These are phyloP conservation scores for Pogonognathellus flavescens DNA, from an alignment of 1,140 invertebrate species.

Conservation along the genomic window DNA sequence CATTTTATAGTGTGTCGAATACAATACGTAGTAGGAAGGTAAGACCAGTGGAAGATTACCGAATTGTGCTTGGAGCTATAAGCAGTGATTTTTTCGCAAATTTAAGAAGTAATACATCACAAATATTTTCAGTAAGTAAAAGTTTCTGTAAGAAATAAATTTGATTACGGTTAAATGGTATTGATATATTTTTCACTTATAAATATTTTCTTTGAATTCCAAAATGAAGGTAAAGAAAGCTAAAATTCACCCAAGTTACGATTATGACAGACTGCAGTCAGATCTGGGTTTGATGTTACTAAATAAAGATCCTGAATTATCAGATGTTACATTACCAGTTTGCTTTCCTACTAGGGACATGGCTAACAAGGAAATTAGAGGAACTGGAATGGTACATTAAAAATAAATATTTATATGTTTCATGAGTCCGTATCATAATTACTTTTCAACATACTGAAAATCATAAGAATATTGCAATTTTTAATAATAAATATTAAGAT, in stretches of 20 bases:
- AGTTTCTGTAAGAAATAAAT: neutral
- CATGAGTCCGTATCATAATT: too few species aligned
- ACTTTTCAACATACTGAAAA: too few species aligned
- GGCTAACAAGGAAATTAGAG: constrained; percentile 56
- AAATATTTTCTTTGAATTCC: neutral
- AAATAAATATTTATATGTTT: too few species aligned
- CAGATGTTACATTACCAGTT: constrained; percentile 28
- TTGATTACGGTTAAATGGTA: neutral
- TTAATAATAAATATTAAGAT: constrained; percentile 15
- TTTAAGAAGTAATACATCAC: constrained; percentile 10
- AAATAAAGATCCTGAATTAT: constrained; percentile 12
- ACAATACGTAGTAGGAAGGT: constrained; percentile 25
- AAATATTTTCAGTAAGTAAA: constrained; percentile 46
- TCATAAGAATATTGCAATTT: too few species aligned
- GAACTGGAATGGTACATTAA: constrained; percentile 57
- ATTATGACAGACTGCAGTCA: constrained; percentile 55
- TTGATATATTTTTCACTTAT: neutral
- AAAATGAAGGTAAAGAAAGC: constrained; percentile 45
- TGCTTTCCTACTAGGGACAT: constrained; percentile 56
- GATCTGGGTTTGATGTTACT: constrained; percentile 52
- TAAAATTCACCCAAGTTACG: constrained; percentile 54
- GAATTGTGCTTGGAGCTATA: constrained; percentile 54
- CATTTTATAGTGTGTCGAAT: constrained; percentile 38
- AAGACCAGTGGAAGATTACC: constrained; percentile 51
- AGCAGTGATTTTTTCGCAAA: constrained; percentile 54